A percentile compares a stretch with the other conserved stretches of the same genome.
Evolutionary conservation across 2,113 vertebrate species (phyloP).

Genomic region (Phrynosoma blainvillii): DNA sequence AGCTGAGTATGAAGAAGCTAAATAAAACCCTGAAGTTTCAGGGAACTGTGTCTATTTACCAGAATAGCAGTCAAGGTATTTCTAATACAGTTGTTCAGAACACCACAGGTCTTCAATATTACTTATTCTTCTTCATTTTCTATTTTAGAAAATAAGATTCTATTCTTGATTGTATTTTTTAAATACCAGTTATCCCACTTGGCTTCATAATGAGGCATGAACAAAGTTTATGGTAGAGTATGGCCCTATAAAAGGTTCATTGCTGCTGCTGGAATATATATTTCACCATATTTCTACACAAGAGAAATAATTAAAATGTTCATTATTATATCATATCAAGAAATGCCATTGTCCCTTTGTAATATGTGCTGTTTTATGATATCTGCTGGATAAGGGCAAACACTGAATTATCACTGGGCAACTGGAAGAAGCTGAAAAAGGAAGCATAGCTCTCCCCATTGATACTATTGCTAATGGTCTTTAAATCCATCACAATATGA

Average conservation of each 20-base stretch:
- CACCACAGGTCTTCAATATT: background rate
- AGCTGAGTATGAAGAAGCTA: background rate
- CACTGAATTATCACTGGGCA: constrained; percentile 10
- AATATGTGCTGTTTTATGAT: background rate
- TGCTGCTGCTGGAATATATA: background rate
- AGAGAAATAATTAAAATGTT: constrained; percentile 25
- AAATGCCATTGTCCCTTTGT: constrained; percentile 14
- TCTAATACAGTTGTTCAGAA: background rate
- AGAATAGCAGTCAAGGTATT: background rate
- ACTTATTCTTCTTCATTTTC: background rate
- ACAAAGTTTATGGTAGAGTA: constrained; percentile 4
- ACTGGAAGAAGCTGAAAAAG: background rate
- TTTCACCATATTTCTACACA: constrained; percentile 24
- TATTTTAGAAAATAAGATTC: background rate
- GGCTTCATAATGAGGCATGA: background rate
- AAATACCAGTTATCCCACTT: background rate
- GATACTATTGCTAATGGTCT: background rate
- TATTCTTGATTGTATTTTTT: background rate
- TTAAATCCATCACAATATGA: background rate
- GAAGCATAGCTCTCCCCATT: background rate
- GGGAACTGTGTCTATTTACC: background rate
- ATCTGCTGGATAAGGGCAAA: background rate
- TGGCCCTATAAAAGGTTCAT: background rate
- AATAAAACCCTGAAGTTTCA: background rate
- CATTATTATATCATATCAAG: constrained; percentile 9